Base-by-base conservation (phyloP, 2,888 invertebrate species). In the Agrochola circellaris region DNA sequence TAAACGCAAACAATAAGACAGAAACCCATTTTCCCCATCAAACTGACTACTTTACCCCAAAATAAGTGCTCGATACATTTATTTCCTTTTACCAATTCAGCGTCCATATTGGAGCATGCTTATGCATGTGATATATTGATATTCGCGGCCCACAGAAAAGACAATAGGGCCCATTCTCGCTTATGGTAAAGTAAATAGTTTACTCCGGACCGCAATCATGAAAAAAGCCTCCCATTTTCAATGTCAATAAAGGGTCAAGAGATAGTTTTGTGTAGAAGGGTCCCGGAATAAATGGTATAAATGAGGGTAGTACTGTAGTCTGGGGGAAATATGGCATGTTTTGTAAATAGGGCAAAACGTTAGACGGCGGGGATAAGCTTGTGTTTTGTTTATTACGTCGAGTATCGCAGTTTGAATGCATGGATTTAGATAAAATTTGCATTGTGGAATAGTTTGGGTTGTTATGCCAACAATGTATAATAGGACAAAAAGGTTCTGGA, bases 191-290 rank as follows among this genome's bases (percentile, higher is more conserved):
- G 75, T 74, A 85, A 85, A 86, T 80, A 77, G 75, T 86, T 85
- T 80, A 85, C 75, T 83, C 64, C 64, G 23, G 30, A 71, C 84
- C 88, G 81, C 83, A 86, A 86, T 83, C 87, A 86, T 78, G 86
- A 88, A 86, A 84, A 86, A 88, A 76, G 88, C 81, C 45, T 80
- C 72, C 72, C 75, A 67, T 75, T 87, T 86, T 86, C 86, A 83
- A 88, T 88, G 86, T 77, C 86, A 86, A 86, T 78, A 86, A 77
- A 81, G 86, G 86, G 86, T 88, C 86, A 86, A 78, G 73, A 82
- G 86, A 86, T 86, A 86, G 72, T 86, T 84, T 86, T 79, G 75
- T 82, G 69, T 67, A 60, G 38, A 73, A 62, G 76, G 77, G 72
- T 75, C 69, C 69, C 73, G 75, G 62, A 82, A 87, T 87, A 86